These are phyloP conservation scores for Lasioglossum malachurum DNA, from an alignment of 2,888 invertebrate species.

Conservation along the genomic window DNA sequence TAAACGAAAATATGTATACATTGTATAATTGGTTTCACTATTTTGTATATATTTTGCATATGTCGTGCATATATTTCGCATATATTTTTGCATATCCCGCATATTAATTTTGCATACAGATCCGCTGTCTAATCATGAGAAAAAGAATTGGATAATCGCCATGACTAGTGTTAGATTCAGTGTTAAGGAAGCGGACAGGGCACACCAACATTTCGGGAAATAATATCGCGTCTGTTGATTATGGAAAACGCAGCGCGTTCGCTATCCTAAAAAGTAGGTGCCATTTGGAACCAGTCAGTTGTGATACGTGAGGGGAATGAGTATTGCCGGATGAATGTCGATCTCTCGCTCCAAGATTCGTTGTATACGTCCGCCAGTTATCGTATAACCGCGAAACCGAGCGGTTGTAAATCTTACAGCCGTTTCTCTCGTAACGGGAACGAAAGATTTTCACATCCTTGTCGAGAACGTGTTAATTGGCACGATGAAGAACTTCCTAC, in stretches of 20 bases:
- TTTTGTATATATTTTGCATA: no score
- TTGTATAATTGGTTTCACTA: no score
- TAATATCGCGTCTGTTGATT: background rate
- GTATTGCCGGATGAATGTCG: background rate
- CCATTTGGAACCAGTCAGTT: background rate
- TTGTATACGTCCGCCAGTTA: background rate
- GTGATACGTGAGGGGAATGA: slow-evolving; percentile 12
- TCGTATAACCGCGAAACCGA: background rate
- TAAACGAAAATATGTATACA: no score
- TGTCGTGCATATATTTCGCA: no score
- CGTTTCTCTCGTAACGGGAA: background rate
- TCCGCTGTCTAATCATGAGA: no score
- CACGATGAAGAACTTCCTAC: background rate
- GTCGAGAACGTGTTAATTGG: background rate
- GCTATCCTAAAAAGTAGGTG: background rate
- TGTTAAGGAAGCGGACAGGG: no score
- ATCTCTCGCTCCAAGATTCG: background rate
- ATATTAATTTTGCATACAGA: no score
- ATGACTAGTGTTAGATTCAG: no score
- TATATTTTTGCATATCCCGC: no score
- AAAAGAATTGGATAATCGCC: no score
- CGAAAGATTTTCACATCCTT: background rate
- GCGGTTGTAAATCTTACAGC: slow-evolving; percentile 1
- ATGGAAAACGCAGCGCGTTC: background rate
- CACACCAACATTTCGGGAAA: background rate